Percentiles rank a stretch among this genome's conserved stretches.
These are phyloP conservation scores for Nephrotoma flavescens DNA, from an alignment of 2,888 invertebrate genomes.

Conservation along the genomic window DNA sequence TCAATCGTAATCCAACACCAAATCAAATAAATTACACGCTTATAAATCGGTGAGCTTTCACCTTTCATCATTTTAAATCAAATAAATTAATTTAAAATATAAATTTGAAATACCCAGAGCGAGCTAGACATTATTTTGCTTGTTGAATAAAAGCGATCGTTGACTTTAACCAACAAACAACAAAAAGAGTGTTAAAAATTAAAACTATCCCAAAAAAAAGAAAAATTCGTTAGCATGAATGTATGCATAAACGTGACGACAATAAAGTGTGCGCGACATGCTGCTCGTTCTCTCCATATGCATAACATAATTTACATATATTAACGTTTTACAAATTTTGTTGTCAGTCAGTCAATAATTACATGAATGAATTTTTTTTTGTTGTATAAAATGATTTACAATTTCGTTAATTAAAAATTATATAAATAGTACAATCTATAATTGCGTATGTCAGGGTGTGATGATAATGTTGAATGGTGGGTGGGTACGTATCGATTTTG, in stretches of 20 bases:
- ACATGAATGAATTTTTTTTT: neutral
- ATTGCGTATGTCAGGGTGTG: neutral
- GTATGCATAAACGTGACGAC: neutral
- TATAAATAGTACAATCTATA: no score
- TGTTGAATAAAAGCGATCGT: neutral
- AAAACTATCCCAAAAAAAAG: neutral
- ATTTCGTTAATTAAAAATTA: neutral
- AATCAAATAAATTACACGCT: neutral
- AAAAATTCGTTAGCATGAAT: neutral
- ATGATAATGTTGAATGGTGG: neutral
- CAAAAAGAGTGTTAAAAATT: neutral
- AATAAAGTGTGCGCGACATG: neutral
- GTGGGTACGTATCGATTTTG: neutral
- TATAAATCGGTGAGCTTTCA: neutral
- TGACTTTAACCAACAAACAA: neutral
- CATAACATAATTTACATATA: neutral
- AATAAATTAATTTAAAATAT: neutral
- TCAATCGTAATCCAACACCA: neutral
- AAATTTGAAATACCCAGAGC: neutral
- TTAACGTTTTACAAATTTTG: neutral
- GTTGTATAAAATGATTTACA: neutral
- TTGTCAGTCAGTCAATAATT: neutral
- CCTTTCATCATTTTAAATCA: neutral
- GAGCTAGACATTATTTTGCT: neutral
- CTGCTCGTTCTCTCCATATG: neutral